These are phyloP conservation scores for Lasius fuliginosus DNA, from an alignment of 2,888 invertebrate species.

Conservation along the genomic window DNA sequence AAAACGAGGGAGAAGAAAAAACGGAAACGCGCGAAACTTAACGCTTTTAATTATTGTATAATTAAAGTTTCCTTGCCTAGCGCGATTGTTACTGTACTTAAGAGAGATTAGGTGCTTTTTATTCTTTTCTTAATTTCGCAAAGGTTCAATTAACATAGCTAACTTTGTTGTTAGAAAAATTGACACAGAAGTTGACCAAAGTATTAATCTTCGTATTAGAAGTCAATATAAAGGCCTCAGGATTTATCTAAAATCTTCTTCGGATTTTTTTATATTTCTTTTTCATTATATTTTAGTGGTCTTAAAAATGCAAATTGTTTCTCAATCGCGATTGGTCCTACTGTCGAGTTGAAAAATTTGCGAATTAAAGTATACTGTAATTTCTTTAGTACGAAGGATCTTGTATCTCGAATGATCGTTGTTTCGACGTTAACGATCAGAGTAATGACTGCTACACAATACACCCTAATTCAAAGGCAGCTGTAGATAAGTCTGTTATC, in stretches of 20 bases:
- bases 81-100: slow-evolving; percentile 35
- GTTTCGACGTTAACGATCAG: slow-evolving; percentile 76
- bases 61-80: slow-evolving; percentile 75
- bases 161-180: not conserved
- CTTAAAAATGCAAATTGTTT: not conserved
- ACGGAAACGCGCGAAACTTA: slow-evolving; percentile 64
- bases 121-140: not conserved
- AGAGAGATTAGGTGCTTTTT: slow-evolving; percentile 70
- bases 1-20: slow-evolving; percentile 10
- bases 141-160: slow-evolving; percentile 10
- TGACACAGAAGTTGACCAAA: not conserved
- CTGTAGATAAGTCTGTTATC: slow-evolving; percentile 82
- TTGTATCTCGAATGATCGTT: slow-evolving; percentile 68
- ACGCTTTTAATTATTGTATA: slow-evolving; percentile 83
- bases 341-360: not conserved
- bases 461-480: slow-evolving; percentile 77
- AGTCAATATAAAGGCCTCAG: not conserved
- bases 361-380: not conserved
- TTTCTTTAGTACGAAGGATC: not conserved
- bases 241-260: not conserved
- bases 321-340: not conserved
- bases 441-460: slow-evolving; percentile 76
- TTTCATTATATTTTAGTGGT: not conserved
- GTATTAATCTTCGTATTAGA: not conserved
- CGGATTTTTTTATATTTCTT: not conserved